phyloP scores from a whole-genome alignment of 1,140 invertebrate species.

The Drosophila punjabiensis region DNA sequence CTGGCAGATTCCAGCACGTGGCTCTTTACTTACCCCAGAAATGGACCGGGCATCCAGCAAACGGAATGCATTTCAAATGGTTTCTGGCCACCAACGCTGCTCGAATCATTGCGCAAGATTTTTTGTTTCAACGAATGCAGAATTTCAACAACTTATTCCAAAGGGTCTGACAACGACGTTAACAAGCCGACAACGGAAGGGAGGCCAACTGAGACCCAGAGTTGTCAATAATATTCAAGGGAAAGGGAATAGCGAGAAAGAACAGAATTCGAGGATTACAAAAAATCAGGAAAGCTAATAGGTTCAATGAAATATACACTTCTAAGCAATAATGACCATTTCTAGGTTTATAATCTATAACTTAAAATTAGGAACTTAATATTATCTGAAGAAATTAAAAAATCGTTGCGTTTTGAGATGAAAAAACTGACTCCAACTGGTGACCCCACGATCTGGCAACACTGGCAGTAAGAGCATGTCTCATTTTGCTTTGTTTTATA shows the following conservation, averaged over 20 bases:
- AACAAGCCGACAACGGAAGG: constrained; percentile 9
- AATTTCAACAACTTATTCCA: constrained; percentile 32
- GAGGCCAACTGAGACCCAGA: constrained; percentile 16
- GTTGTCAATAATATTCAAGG: not conserved
- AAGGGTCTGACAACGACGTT: constrained; percentile 6
- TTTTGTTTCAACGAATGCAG: constrained; percentile 4
- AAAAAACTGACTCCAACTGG: not conserved
- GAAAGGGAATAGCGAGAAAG: not conserved
- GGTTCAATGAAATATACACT: not conserved
- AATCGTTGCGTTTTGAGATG: not conserved
- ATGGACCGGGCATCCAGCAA: not conserved
- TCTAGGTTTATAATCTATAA: not conserved
- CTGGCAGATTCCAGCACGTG: not conserved
- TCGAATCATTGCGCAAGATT: constrained; percentile 24
- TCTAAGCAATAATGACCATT: not conserved
- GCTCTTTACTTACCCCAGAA: constrained; percentile 13
- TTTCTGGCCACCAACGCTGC: not conserved
- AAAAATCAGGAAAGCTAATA: not conserved
- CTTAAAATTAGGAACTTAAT: not conserved
- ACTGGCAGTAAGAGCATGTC: not conserved
- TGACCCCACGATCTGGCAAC: not conserved
- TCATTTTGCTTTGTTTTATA: constrained; percentile 24
- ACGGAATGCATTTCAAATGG: not conserved
- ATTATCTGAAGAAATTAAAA: not conserved
- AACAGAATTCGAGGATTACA: not conserved